Evolutionary conservation across 2,888 invertebrate species (phyloP), one percentile per base, ranked within the genome.

Genomic region (Saturnia pavonia): DNA sequence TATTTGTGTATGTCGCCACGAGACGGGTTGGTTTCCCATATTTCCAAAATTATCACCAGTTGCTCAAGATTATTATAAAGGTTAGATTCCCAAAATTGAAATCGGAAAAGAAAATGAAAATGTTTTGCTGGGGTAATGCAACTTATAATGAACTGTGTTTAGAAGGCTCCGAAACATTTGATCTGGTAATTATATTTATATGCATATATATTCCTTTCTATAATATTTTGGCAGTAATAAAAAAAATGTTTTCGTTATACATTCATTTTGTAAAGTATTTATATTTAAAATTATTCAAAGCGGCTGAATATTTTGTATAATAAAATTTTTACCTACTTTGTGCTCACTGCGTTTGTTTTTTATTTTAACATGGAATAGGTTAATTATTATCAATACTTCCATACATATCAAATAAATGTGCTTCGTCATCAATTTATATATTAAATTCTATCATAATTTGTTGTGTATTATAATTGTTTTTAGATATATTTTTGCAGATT

Each of bases 101-200:
- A 77, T 60, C 66, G 25, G 69, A 66, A 45, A 77, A 70, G 75
- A 78, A 72, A 73, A 76, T 72, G 76, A 90, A 85, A 86, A 94
- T 94, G 94, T 94, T 92, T 90, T 94, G 94, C 85, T 94, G 94
- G 94, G 94, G 94, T 77, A 94, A 93, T 87, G 86, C 92, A 77
- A 93, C 93, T 84, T 88, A 93, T 85, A 92, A 92, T 79, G 94
- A 94, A 87, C 83, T 94, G 74, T 92, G 89, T 79, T 81, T 94
- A 73, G 93, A 93, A 81, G 86, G 86, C 60, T 76, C 89, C 68
- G 88, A 88, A 68, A 83, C 77, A 74, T 78, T 84, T 75, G 92
- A 92, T 83, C 84, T 93, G 88, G 94, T 93, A 84, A 89, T 89
- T 79, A n/a, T n/a, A n/a, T n/a, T n/a, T 14, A 57, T 57, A n/a